Evolutionary conservation across 2,113 vertebrate species (phyloP), one percentile per base, ranked within the genome.

Genomic region (Pardalotus punctatus): DNA sequence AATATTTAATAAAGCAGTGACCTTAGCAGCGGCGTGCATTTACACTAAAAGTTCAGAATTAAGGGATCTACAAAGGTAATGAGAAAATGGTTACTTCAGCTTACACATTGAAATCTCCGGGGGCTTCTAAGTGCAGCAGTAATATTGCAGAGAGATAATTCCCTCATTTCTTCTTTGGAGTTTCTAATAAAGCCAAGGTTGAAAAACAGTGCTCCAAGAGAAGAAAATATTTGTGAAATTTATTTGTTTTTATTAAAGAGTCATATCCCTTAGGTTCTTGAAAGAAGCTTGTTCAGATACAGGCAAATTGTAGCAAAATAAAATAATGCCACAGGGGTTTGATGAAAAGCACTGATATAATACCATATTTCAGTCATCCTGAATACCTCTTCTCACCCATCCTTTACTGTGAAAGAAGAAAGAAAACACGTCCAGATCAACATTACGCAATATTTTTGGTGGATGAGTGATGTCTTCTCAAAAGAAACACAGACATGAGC

Each of bases 101-200:
- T 90, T 89, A 61, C 10, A 33, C 36, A 29, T 0, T 28, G 36
- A 78, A 81, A 50, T 64, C 77, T 87, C 77, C 15, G 62, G 81
- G 60, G 77, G 64, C 22, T 56, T 67, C 22, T 57, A 6, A 2
- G 5, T 66, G 42, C 50, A 83, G 16, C 42, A 88, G 64, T 38
- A 57, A 38, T 81, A 67, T 29, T 78, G 24, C 40, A 69, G 28
- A 54, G 86, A 33, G 64, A 12, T 38, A 94, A 91, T 90, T 92
- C 20, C 54, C 21, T 56, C 51, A 71, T 84, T 73, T 48, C 40
- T 76, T 91, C 43, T 14, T 14, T 66, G 61, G 79, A 94, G 38
- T 31, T 93, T 97, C 74, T 97, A 95, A 89, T 94, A 96, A 95
- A 87, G 33, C 43, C 25, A 69, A 90, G 28, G 16, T 71, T 95